A percentile compares a stretch with the other conserved stretches of the same genome.
phyloP scores from a whole-genome alignment of 64 coral and sea anemone genomes.

The Pocillopora verrucosa region DNA sequence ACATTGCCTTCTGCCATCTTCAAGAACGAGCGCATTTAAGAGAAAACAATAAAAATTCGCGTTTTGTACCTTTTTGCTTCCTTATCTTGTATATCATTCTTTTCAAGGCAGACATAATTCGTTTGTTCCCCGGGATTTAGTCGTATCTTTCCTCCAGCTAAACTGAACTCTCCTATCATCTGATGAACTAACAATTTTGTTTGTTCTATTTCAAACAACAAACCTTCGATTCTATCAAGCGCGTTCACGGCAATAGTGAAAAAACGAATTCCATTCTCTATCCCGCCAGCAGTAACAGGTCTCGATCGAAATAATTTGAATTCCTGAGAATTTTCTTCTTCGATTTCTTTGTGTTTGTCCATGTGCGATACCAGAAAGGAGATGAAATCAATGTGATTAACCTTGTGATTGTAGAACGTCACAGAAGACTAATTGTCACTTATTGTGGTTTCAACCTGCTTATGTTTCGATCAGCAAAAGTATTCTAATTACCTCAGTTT shows the following conservation, averaged over 20 bases:
- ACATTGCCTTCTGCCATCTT: too few species aligned
- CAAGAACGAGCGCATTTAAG: too few species aligned
- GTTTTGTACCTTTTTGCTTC: neutral
- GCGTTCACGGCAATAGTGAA: constrained; percentile 32
- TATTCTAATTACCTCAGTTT: too few species aligned
- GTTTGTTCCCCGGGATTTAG: neutral
- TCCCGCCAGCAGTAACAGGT: constrained; percentile 17
- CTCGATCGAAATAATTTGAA: constrained; percentile 22
- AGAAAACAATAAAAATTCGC: too few species aligned
- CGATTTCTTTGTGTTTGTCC: constrained; percentile 4
- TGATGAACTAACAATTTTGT: constrained; percentile 23
- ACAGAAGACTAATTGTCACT: neutral
- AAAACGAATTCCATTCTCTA: constrained; percentile 40
- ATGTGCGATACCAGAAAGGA: neutral
- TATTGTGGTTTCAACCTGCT: neutral
- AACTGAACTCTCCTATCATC: constrained; percentile 33
- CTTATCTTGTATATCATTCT: neutral
- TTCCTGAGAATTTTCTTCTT: neutral
- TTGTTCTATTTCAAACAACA: constrained; percentile 25
- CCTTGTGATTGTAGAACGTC: neutral
- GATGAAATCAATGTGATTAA: neutral
- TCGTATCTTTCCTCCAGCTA: neutral
- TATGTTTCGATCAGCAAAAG: too few species aligned
- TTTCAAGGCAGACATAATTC: neutral
- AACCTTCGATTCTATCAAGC: constrained; percentile 25